phyloP scores from a whole-genome alignment of 2,888 invertebrate genomes.

The Tiliacea citrago region DNA sequence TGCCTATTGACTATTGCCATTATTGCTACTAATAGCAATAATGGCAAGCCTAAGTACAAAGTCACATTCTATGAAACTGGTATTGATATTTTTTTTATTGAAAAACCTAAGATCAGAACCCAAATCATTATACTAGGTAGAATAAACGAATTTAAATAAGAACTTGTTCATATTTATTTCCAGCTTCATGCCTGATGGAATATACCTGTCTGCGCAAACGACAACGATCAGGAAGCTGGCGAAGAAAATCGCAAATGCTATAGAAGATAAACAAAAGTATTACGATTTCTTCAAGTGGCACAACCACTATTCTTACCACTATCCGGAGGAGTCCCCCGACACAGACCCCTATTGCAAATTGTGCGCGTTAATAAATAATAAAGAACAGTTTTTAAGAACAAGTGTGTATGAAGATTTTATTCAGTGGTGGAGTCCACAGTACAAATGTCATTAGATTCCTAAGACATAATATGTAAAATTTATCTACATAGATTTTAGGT shows the following conservation, averaged over 20 bases:
- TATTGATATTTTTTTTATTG: background rate
- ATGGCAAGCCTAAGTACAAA: too few relatives aligned
- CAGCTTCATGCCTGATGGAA: constrained; percentile 71
- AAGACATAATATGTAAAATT: too few relatives aligned
- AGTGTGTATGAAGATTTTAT: constrained; percentile 55
- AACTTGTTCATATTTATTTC: background rate
- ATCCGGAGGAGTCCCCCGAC: constrained; percentile 46
- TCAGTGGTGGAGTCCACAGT: constrained; percentile 66
- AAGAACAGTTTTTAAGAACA: constrained; percentile 15
- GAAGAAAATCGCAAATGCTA: constrained; percentile 65
- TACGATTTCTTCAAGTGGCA: constrained; percentile 72
- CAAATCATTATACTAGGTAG: background rate
- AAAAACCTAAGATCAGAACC: too few relatives aligned
- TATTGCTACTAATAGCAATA: too few relatives aligned
- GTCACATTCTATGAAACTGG: too few relatives aligned
- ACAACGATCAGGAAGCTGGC: constrained; percentile 50
- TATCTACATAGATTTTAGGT: too few relatives aligned
- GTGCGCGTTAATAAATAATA: constrained; percentile 52
- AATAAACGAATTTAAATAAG: background rate
- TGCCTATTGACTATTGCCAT: too few relatives aligned
- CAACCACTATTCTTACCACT: constrained; percentile 71
- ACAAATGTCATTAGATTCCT: constrained; percentile 14
- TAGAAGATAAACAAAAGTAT: constrained; percentile 66
- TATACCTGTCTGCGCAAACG: constrained; percentile 60
- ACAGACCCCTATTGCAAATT: constrained; percentile 66